These are phyloP conservation scores for Cinclus cinclus DNA, from an alignment of 2,113 vertebrate species.

Conservation along the genomic window DNA sequence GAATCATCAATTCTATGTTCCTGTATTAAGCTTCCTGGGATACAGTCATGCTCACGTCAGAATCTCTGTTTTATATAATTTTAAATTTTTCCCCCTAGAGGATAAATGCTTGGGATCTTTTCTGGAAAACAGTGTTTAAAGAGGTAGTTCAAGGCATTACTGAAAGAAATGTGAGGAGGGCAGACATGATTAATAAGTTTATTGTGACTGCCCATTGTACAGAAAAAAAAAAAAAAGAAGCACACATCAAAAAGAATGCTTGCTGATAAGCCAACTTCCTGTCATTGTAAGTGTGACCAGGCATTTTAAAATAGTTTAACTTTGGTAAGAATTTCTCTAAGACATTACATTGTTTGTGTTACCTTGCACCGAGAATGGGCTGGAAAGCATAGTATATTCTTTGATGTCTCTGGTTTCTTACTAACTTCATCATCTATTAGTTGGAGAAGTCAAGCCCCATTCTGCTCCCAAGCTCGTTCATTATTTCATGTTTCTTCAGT, in stretches of 20 bases:
- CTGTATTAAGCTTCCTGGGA: neutral
- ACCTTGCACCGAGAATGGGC: neutral
- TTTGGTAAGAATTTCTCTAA: neutral
- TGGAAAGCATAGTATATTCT: neutral
- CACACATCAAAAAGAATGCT: neutral
- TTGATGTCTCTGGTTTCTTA: neutral
- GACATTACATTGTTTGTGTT: neutral
- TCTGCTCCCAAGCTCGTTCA: neutral
- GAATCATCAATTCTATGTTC: neutral
- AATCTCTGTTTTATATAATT: neutral
- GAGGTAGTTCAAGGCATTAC: neutral
- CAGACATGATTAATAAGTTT: neutral
- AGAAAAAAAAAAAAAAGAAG: neutral
- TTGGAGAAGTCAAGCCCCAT: neutral
- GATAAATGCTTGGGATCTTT: neutral
- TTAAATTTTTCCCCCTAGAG: neutral
- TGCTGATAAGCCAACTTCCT: neutral
- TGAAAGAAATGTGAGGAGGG: neutral
- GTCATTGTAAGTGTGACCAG: neutral
- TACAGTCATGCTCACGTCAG: neutral
- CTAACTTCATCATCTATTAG: neutral
- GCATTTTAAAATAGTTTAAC: neutral
- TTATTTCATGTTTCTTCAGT: neutral
- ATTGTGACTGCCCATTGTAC: neutral
- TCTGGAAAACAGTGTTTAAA: neutral